Conservation (phyloP, 2,797 vertebrate genomes). For the Phataginus tetradactyla region DNA sequence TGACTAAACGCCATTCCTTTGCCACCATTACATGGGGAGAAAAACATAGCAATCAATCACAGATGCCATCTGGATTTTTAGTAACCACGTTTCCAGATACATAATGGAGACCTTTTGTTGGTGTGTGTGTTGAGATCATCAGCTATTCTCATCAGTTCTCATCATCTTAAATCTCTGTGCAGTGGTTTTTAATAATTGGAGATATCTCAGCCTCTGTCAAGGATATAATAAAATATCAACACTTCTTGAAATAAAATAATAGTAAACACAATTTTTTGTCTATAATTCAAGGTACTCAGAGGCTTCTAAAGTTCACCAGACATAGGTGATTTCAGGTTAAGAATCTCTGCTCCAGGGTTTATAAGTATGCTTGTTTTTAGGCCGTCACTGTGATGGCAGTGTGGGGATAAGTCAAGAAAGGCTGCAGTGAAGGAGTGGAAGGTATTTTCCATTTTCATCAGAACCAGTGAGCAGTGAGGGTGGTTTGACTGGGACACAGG, state of each 20-base stretch:
- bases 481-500: neutral
- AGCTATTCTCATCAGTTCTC: neutral
- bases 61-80: constrained; percentile 63
- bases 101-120: neutral
- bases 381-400: too few species aligned
- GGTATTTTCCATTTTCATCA: neutral
- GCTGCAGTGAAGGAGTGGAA: neutral
- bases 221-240: neutral
- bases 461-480: neutral
- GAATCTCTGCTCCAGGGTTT: neutral
- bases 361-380: neutral
- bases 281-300: neutral
- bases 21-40: constrained; percentile 54
- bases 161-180: neutral
- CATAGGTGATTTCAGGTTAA: neutral
- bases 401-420: neutral
- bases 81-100: constrained; percentile 43
- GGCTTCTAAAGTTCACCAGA: neutral
- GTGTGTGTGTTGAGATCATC: neutral
- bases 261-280: neutral
- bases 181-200: neutral
- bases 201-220: neutral
- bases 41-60: constrained; percentile 69
- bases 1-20: constrained; percentile 49
- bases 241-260: neutral